Conservation (phyloP, 37 sponge, comb jelly and placozoan genomes). For the Mnemiopsis leidyi region DNA sequence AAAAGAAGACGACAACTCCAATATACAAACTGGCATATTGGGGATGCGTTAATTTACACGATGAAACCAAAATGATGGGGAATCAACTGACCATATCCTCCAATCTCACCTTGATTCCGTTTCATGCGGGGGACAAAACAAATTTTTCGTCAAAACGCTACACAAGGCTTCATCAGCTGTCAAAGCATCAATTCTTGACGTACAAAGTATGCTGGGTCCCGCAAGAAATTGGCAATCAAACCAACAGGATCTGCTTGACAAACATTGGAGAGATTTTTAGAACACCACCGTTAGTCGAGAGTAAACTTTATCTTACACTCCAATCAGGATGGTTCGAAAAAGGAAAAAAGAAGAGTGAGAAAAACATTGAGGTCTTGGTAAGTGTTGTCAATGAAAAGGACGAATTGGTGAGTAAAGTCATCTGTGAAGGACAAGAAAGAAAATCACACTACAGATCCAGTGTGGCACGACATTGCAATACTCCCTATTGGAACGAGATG, state of each 20-base stretch:
- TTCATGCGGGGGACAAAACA: not conserved
- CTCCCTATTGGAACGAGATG: conserved; percentile 20
- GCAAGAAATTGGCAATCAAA: not conserved
- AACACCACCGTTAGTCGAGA: not conserved
- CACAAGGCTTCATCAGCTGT: not conserved
- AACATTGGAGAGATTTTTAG: conserved; percentile 2
- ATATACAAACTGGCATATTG: conserved; percentile 1
- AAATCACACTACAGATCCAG: conserved; percentile 5
- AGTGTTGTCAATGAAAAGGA: conserved; percentile 31
- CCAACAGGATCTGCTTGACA: not conserved
- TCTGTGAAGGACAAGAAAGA: not conserved
- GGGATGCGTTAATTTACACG: not conserved
- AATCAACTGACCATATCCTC: not conserved
- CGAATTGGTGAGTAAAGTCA: not conserved
- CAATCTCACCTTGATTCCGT: not conserved
- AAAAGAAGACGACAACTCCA: not conserved
- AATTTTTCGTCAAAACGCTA: not conserved
- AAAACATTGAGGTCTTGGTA: conserved; percentile 41
- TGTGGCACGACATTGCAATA: conserved; percentile 37
- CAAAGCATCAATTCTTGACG: not conserved
- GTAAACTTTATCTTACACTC: not conserved
- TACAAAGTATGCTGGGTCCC: not conserved
- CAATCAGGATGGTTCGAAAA: conserved; percentile 55
- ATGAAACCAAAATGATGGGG: not conserved
- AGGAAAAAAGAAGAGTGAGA: conserved; percentile 48